Evolutionary conservation across 1,140 invertebrate genomes (phyloP).

Genomic region (Scaptomyza hsui): DNA sequence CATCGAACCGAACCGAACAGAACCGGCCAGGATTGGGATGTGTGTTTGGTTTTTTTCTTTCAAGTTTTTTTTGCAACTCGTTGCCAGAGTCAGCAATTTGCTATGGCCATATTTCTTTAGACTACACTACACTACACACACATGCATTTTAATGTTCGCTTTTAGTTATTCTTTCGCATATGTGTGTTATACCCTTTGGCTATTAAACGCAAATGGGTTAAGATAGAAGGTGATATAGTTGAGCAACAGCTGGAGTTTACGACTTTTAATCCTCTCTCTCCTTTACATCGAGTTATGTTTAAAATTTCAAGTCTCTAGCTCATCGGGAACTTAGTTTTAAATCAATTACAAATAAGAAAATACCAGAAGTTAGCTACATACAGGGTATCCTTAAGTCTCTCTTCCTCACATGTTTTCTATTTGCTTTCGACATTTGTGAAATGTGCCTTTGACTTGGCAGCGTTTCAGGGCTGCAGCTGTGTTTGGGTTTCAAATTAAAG

Average conservation of each 20-base stretch:
- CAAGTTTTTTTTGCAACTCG: conserved; percentile 73
- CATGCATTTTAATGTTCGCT: conserved; percentile 76
- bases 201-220: not conserved
- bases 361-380: not conserved
- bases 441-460: conserved; percentile 76
- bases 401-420: conserved; percentile 46
- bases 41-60: conserved; percentile 46
- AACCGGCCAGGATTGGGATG: conserved; percentile 31
- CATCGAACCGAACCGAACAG: no score
- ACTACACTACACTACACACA: conserved; percentile 52
- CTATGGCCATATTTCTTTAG: conserved; percentile 78
- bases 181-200: conserved; percentile 21
- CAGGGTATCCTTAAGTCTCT: not conserved
- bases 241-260: not conserved
- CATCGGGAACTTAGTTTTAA: no score
- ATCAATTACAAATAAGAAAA: no score
- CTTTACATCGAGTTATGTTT: no score
- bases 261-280: no score
- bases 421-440: conserved; percentile 77
- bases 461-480: conserved; percentile 34
- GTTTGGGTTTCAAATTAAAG: conserved; percentile 70
- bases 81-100: conserved; percentile 79
- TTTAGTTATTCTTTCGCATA: conserved; percentile 47
- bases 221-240: not conserved
- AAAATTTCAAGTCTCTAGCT: no score